A percentile compares a stretch with the other conserved stretches of the same genome.
Evolutionary conservation across 1,140 invertebrate genomes (phyloP).

Genomic region (Parapsyche elsis): DNA sequence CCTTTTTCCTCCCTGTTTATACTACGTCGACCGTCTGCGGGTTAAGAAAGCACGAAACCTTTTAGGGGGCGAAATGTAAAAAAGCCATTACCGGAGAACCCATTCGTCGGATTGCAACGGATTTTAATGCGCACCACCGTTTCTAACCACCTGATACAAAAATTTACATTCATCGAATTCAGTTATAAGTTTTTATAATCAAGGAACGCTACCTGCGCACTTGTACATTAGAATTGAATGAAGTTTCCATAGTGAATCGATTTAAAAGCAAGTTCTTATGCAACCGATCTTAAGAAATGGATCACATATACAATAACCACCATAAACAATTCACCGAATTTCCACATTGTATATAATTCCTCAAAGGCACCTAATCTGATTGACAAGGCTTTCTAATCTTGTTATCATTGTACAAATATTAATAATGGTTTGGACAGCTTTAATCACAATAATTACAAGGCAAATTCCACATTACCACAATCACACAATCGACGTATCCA

Average conservation of each 20-base stretch:
- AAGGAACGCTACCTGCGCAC: too few species aligned
- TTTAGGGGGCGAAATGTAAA: conserved; percentile 18
- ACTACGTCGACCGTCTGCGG: background rate
- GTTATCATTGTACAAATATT: background rate
- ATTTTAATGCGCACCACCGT: background rate
- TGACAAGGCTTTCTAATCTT: background rate
- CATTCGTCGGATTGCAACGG: background rate
- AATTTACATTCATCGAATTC: background rate
- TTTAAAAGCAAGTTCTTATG: too few species aligned
- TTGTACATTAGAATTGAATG: too few species aligned
- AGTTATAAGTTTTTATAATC: background rate
- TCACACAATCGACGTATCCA: background rate
- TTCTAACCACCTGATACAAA: background rate
- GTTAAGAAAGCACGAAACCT: conserved; percentile 31
- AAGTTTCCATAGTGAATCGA: too few species aligned
- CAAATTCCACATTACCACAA: background rate
- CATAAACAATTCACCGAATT: background rate
- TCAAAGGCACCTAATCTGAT: background rate
- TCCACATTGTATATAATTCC: background rate
- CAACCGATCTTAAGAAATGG: too few species aligned
- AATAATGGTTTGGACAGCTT: background rate
- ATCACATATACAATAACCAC: too few species aligned
- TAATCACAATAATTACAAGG: conserved; percentile 7
- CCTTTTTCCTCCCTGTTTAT: conserved; percentile 21
- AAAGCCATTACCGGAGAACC: conserved; percentile 10